A percentile compares a stretch with the other conserved stretches of the same genome.
These are phyloP conservation scores for Podocnemis expansa DNA, from an alignment of 2,113 vertebrate species.

Conservation along the genomic window DNA sequence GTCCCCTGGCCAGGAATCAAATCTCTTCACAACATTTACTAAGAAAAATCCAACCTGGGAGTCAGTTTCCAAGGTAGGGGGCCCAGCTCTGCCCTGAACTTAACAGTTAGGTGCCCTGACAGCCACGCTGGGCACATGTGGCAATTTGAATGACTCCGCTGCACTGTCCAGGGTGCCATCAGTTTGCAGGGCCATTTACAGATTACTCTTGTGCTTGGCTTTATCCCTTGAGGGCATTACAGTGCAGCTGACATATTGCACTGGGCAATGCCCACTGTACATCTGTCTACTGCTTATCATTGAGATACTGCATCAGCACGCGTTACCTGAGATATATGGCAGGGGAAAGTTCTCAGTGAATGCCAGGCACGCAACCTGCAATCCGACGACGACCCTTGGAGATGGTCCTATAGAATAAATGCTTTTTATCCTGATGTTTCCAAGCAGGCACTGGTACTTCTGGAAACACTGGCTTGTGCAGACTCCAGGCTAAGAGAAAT, in stretches of 20 bases:
- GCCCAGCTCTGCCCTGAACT: background rate
- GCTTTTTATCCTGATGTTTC: slow-evolving; percentile 54
- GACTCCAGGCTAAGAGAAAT: slow-evolving; percentile 76
- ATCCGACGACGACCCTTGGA: background rate
- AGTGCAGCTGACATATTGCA: background rate
- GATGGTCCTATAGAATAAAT: background rate
- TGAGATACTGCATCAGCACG: background rate
- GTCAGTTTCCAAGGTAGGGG: background rate
- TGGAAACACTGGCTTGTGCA: slow-evolving; percentile 66
- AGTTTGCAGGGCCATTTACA: background rate
- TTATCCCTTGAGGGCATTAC: background rate
- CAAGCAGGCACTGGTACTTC: slow-evolving; percentile 45
- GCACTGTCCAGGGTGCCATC: background rate
- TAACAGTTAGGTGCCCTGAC: background rate
- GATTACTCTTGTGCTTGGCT: background rate
- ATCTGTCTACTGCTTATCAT: background rate
- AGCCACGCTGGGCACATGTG: background rate
- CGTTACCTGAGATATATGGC: background rate
- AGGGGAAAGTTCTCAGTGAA: background rate
- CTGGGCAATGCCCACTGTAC: background rate
- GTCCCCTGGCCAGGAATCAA: background rate
- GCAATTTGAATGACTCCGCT: background rate
- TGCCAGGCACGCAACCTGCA: background rate
- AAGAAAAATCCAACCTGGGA: background rate
- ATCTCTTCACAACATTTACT: background rate